Evolutionary conservation across 2,797 vertebrate genomes (phyloP), one percentile per base, ranked within the genome.

Genomic region (Sebastolobus alascanus): DNA sequence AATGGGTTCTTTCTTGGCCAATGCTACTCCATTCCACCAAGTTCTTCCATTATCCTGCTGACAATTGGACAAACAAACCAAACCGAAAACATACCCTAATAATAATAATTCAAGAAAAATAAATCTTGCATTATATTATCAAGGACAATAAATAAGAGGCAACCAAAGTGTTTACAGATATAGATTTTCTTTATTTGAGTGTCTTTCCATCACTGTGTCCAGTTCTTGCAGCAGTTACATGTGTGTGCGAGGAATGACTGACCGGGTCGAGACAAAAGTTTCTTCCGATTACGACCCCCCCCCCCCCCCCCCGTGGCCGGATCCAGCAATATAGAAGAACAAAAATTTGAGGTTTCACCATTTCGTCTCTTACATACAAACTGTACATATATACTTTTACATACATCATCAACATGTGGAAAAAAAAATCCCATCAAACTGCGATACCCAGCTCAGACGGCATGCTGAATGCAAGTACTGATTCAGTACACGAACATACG

Each of bases 391-490:
- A 90, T 90, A 91, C 89, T 91, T 90, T 70, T 85, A 92, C 89
- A 91, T 85, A 89, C 88, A 83, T 93, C 85, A 83, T 92, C 84
- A 91, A 89, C 85, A 90, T 92, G 90, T 93, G 88, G 72, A 86
- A 88, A 86, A 85, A 70, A 84, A 74, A 86, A 80, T 84, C 88
- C 86, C 80, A 90, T 85, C 88, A 88, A 92, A 93, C 91, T 93
- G 89, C 91, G 87, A 94, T 90, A 94, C 88, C 86, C 93, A 94
- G 94, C 93, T 94, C 91, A 87, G 87, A 95, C 93, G 79, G 92
- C 95, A 96, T 96, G 95, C 95, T 93, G 88, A 94, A 93, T 90
- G 90, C 84, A 94, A 95, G 95, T 96, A 96, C 95, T 96, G 94
- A 95, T 95, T 95, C 95, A 96, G 95, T 95, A 96, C 94, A 94